These are phyloP conservation scores for Anser cygnoides DNA, from an alignment of 2,113 vertebrate genomes.

Conservation along the genomic window DNA sequence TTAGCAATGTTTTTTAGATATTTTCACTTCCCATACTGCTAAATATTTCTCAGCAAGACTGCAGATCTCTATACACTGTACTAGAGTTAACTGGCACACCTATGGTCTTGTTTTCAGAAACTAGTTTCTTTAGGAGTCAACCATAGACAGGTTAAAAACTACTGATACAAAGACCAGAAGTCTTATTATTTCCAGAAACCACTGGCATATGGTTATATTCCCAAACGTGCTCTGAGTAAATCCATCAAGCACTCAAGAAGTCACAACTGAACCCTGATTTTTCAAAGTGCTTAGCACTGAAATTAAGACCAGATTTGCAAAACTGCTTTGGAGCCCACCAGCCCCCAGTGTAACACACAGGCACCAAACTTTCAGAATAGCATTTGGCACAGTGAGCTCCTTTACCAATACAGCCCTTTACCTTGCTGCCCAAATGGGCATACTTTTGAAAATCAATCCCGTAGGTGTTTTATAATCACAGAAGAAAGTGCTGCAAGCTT, in stretches of 20 bases:
- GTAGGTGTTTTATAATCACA: background rate
- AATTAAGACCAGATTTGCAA: constrained; percentile 12
- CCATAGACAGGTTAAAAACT: background rate
- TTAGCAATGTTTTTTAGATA: background rate
- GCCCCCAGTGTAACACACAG: background rate
- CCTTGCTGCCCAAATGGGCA: background rate
- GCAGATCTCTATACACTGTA: background rate
- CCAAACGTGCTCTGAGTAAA: background rate
- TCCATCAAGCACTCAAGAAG: background rate
- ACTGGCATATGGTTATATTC: background rate
- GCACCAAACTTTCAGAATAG: background rate
- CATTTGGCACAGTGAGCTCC: background rate
- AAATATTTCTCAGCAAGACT: background rate
- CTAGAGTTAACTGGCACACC: background rate
- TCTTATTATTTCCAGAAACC: background rate
- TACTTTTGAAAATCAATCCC: background rate
- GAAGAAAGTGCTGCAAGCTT: background rate
- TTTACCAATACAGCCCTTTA: background rate
- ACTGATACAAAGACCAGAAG: background rate
- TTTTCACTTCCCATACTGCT: background rate
- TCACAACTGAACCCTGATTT: background rate
- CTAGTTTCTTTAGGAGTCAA: background rate
- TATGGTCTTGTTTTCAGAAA: background rate
- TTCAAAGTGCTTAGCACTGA: background rate
- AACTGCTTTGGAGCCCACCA: background rate